Evolutionary conservation across 2,797 vertebrate genomes (phyloP).

Genomic region (Dromococcyx pavoninus): DNA sequence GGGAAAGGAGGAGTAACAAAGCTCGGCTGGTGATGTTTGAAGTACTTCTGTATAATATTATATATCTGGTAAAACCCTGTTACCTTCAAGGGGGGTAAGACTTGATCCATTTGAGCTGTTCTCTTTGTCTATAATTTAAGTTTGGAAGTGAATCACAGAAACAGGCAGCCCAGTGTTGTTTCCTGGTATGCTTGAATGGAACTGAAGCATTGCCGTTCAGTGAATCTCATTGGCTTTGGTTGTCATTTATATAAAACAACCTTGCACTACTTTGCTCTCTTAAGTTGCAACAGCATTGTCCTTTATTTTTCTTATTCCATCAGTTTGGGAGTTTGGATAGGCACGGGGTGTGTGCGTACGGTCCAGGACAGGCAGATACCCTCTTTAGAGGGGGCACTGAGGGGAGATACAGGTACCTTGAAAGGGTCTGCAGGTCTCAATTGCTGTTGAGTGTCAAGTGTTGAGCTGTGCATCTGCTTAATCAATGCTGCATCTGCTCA

Average conservation of each 20-base stretch:
- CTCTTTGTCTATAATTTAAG: fast-evolving
- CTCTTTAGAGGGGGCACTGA: no score
- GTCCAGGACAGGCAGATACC: fast-evolving
- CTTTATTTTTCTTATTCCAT: fast-evolving
- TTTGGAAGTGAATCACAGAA: fast-evolving
- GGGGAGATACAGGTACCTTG: fast-evolving
- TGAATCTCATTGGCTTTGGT: fast-evolving
- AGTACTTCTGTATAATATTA: fast-evolving
- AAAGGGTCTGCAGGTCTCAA: neutral
- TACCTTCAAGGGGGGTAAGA: fast-evolving
- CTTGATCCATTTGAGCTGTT: fast-evolving
- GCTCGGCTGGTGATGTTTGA: neutral
- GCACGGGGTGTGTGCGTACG: fast-evolving
- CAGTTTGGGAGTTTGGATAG: fast-evolving
- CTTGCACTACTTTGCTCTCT: fast-evolving
- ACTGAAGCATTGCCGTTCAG: fast-evolving
- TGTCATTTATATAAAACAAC: fast-evolving
- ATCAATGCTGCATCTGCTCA: neutral
- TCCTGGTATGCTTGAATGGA: fast-evolving
- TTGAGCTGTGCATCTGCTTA: neutral
- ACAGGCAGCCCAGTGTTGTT: fast-evolving
- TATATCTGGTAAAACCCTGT: no score
- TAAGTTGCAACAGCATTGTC: fast-evolving
- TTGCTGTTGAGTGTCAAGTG: neutral
- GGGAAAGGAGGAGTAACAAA: fast-evolving